Base-by-base conservation (phyloP, 2,797 vertebrate genomes). In the Hylomyscus alleni region DNA sequence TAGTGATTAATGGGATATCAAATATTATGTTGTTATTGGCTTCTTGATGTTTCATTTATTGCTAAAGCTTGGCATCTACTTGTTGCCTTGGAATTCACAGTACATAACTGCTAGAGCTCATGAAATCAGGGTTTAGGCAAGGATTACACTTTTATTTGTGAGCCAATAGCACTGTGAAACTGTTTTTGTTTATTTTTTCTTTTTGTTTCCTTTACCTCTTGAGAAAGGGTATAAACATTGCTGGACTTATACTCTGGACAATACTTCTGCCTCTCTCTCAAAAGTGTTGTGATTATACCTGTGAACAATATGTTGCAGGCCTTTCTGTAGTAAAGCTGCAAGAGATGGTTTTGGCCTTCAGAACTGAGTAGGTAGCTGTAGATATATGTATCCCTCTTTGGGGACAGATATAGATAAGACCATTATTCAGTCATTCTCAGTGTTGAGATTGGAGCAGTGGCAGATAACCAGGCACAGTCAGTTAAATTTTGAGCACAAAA, bases 401-500 rank as follows among this genome's bases (percentile, higher is more conserved):
- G 90, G 58, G 80, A 65, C 29, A 80, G 95, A 67, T 7, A 26
- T n/a, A 88, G 95, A 91, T 97, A 88, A 97, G 62, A 92, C 67
- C 52, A 67, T 58, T 94, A 97, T 95, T 97, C 97, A 77, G 0
- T 54, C 4, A 72, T 0, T 0, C 17, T 75, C 37, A 52, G 15
- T 75, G 1, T 13, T 37, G 95, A 81, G 93, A 95, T 67, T 3
- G 34, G 82, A 56, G 13, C 44, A 75, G 89, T 94, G 0, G 20
- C 89, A 56, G 31, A 93, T 90, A 89, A 60, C 72, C 44, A 76
- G 85, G 44, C 88, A 92, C 88, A 92, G 85, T 94, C 89, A 91
- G 91, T 95, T 92, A 95, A 97, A 95, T 92, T 94, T 75, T 84
- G 80, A 15, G 75, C 65, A 52, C 20, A 2, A 37, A 94, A 96